A percentile compares a stretch with the other conserved stretches of the same genome.
phyloP scores from a whole-genome alignment of 2,797 vertebrate genomes.

The Ceryle rudis region DNA sequence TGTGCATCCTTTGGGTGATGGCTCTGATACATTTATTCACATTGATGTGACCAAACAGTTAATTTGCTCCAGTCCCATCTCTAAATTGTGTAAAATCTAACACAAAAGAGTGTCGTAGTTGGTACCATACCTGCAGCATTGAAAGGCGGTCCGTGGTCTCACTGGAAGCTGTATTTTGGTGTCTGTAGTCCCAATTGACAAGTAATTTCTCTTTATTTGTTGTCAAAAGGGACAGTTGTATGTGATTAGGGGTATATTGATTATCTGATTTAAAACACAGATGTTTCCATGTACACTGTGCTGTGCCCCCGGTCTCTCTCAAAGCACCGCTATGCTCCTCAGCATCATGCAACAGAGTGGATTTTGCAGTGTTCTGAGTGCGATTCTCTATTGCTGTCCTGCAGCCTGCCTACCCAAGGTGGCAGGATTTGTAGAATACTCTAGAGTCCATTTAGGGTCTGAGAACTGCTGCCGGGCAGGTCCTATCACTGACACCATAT shows the following conservation, averaged over 20 bases:
- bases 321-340: neutral
- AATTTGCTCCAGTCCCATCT: neutral
- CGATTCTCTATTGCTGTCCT: neutral
- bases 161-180: neutral
- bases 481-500: neutral
- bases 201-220: conserved; percentile 28
- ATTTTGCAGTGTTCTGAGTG: accelerated
- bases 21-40: neutral
- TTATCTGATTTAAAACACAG: neutral
- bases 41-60: neutral
- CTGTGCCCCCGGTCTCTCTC: neutral
- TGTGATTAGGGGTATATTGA: conserved; percentile 1
- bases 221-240: conserved; percentile 40
- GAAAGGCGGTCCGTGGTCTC: neutral
- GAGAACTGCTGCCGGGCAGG: neutral
- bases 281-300: neutral
- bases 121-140: accelerated
- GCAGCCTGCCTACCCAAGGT: neutral
- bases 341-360: accelerated
- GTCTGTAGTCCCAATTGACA: neutral
- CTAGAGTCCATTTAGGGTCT: neutral
- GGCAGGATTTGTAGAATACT: neutral
- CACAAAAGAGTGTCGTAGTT: neutral
- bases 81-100: neutral
- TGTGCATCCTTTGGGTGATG: neutral